A percentile compares a stretch with the other conserved stretches of the same genome.
Evolutionary conservation across 1,140 invertebrate species (phyloP).

Genomic region (Anoplolepis gracilipes): DNA sequence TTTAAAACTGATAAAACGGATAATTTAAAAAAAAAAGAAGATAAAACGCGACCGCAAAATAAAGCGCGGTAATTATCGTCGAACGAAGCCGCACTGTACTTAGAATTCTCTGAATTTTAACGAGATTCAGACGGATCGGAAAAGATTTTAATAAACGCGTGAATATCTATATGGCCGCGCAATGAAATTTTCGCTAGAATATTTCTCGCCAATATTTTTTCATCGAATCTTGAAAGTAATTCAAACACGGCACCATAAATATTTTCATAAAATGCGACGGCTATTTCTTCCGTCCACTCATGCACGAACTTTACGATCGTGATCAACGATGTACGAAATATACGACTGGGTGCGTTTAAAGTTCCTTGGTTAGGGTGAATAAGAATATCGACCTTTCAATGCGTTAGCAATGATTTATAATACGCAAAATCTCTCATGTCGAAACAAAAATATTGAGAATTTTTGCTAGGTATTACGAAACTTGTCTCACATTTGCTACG

Average conservation of each 20-base stretch:
- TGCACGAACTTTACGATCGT: slow-evolving; percentile 33
- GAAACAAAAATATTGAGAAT: not conserved
- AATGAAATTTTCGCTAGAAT: slow-evolving; percentile 13
- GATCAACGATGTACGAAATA: slow-evolving; percentile 61
- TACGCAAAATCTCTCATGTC: not conserved
- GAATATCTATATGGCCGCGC: not conserved
- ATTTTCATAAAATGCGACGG: slow-evolving; percentile 60
- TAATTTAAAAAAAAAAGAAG: not conserved
- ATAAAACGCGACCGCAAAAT: not conserved
- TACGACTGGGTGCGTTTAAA: not conserved
- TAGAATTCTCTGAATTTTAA: slow-evolving; percentile 13
- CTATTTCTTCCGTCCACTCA: not conserved
- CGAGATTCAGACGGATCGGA: not conserved
- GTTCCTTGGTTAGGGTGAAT: not conserved
- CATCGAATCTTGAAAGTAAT: slow-evolving; percentile 1
- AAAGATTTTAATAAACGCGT: slow-evolving; percentile 47
- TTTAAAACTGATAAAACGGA: not conserved
- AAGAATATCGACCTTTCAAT: slow-evolving; percentile 47
- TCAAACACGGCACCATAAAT: slow-evolving; percentile 53
- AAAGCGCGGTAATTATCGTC: slow-evolving; percentile 30
- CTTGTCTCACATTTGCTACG: not conserved
- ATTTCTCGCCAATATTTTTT: slow-evolving; percentile 45
- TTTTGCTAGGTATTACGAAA: not conserved
- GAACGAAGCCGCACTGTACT: not conserved
- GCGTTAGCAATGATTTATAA: slow-evolving; percentile 31